Conservation (phyloP, 2,113 vertebrate genomes). For the Oenanthe melanoleuca region DNA sequence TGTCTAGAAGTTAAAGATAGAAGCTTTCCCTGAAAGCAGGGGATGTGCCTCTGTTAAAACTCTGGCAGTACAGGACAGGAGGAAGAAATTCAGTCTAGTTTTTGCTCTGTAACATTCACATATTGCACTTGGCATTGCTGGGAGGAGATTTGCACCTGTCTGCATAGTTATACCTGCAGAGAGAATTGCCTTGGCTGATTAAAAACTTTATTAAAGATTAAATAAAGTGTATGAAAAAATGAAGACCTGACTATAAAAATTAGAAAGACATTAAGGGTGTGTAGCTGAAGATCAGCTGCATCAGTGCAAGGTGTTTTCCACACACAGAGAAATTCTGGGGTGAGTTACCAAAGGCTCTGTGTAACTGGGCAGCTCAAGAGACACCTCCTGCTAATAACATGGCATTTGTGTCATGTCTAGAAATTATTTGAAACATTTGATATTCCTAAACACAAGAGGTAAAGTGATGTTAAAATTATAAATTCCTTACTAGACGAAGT, state of each 20-base stretch:
- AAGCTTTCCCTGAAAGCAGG: neutral
- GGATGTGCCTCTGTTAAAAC: neutral
- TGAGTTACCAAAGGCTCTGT: neutral
- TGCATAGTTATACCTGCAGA: neutral
- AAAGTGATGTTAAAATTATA: neutral
- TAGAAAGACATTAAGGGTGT: neutral
- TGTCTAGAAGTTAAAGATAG: neutral
- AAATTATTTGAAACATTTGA: neutral
- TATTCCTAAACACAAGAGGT: neutral
- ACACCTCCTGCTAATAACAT: fast-evolving
- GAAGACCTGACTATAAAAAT: neutral
- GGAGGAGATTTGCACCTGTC: neutral
- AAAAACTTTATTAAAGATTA: neutral
- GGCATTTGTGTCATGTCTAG: neutral
- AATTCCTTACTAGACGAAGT: neutral
- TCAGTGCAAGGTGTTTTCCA: neutral
- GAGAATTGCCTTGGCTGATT: neutral
- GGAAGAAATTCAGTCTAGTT: neutral
- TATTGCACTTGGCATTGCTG: neutral
- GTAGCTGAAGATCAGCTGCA: neutral
- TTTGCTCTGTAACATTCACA: neutral
- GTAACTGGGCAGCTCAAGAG: neutral
- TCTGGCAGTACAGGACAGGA: neutral
- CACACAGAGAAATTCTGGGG: fast-evolving
- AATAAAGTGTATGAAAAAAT: neutral